Evolutionary conservation across 1,140 invertebrate species (phyloP).

Genomic region (Phthorimaea operculella): DNA sequence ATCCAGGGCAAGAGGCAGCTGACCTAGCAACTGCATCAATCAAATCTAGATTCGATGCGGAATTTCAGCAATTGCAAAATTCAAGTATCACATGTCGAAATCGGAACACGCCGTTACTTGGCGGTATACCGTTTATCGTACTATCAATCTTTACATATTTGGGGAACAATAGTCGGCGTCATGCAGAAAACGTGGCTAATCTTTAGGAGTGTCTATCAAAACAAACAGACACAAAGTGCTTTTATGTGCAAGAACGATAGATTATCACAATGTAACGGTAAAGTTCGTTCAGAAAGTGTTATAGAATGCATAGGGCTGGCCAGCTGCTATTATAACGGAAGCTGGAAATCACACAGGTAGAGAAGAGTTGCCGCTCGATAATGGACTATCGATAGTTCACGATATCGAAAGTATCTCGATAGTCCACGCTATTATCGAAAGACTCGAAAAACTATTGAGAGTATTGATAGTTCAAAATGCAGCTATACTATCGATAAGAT

Average conservation of each 20-base stretch:
- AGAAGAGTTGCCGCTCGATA: not conserved
- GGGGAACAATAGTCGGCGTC: not conserved
- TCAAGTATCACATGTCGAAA: not conserved
- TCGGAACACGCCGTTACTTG: not conserved
- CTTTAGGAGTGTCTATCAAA: not conserved
- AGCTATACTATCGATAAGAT: too few species aligned
- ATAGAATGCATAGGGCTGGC: slow-evolving; percentile 17
- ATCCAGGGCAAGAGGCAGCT: not conserved
- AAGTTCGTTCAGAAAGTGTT: slow-evolving; percentile 8
- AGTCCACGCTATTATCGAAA: too few species aligned
- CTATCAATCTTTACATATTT: slow-evolving; percentile 2
- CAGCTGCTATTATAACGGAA: slow-evolving; percentile 11
- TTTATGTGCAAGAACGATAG: slow-evolving; percentile 18
- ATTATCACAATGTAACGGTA: slow-evolving; percentile 26
- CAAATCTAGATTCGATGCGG: not conserved
- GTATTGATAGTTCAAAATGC: too few species aligned
- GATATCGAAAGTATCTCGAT: too few species aligned
- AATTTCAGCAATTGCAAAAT: not conserved
- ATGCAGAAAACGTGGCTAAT: not conserved
- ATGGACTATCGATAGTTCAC: too few species aligned
- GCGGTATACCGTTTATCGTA: not conserved
- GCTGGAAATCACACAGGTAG: not conserved
- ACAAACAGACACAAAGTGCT: not conserved
- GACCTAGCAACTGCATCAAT: not conserved
- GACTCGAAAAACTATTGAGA: too few species aligned